Evolutionary conservation across 1,140 invertebrate species (phyloP), one percentile per base, ranked within the genome.

Genomic region (Philaenus spumarius): DNA sequence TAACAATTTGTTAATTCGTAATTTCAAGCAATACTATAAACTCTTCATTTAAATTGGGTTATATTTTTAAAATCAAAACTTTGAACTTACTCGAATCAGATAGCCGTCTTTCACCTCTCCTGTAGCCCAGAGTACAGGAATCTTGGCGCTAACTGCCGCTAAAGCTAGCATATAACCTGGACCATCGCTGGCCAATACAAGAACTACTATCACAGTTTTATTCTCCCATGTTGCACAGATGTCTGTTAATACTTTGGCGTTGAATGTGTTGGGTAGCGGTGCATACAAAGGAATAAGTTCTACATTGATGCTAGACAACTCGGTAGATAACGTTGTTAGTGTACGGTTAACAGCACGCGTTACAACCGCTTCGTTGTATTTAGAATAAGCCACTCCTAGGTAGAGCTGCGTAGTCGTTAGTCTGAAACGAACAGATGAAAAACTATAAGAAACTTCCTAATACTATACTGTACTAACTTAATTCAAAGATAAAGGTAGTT

Each of bases 71-170:
- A n/a, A n/a, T n/a, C 26, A 30, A 30, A 30, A 30, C 26, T 30
- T 53, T 5, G 1, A 45, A 53, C 55, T 45, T 47, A 62, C 56
- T 55, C 48, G 24, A 26, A 39, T 42, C n/a, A 55, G 51, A 22
- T 60, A 55, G 1, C 52, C 58, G 35, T 52, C 14, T 15, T 47
- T 35, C 34, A 59, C 39, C 35, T 53, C 52, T 11, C 58, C 47
- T 22, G 51, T 48, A 6, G 54, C 42, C 61, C 61, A 62, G n/a
- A 62, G 20, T 17, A 59, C 58, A n/a, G 61, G 61, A 19, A 62
- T 48, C 52, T 48, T 42, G n/a, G 42, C 23, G 23, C 34, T 37
- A 15, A 52, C 43, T 19, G 57, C 50, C 14, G 61, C 58, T 14
- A 62, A 24, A 6, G 58, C 57, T 12, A 52, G 37, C n/a, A 34